These are phyloP conservation scores for Heliconius himera DNA, from an alignment of 1,140 invertebrate genomes.

Conservation along the genomic window DNA sequence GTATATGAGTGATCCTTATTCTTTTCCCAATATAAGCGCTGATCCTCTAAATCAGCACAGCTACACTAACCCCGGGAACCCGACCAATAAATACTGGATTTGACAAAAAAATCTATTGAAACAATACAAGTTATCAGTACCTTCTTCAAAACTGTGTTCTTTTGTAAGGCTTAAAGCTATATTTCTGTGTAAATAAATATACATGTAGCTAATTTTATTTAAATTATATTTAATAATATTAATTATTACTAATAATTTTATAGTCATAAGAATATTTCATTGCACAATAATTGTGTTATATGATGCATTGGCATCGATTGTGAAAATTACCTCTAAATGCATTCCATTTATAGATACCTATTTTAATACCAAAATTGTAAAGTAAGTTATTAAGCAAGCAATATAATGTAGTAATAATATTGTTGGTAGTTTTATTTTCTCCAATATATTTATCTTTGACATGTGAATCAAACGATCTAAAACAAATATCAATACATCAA, in stretches of 20 bases:
- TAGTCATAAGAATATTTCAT: conserved; percentile 19
- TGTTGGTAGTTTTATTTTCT: background rate
- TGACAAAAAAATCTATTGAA: conserved; percentile 54
- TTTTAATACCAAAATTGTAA: conserved; percentile 67
- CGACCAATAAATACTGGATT: conserved; percentile 79
- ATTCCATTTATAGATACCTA: conserved; percentile 72
- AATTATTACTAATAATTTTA: conserved; percentile 38
- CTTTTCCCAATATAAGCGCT: conserved; percentile 71
- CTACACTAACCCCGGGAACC: conserved; percentile 72
- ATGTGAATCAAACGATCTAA: background rate
- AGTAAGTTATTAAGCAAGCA: conserved; percentile 42
- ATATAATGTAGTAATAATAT: conserved; percentile 57
- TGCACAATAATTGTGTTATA: background rate
- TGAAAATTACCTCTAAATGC: conserved; percentile 73
- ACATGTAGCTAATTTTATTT: conserved; percentile 57
- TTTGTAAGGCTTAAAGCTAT: conserved; percentile 25
- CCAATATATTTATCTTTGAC: background rate
- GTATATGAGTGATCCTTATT: conserved; percentile 75
- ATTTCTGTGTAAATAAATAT: conserved; percentile 44
- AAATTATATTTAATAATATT: conserved; percentile 49
- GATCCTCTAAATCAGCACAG: conserved; percentile 76
- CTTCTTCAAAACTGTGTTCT: conserved; percentile 27
- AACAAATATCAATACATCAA: background rate
- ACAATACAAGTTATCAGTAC: conserved; percentile 19
- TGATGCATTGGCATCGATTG: conserved; percentile 38